Evolutionary conservation across 2,888 invertebrate species (phyloP).

Genomic region (Steromphala cineraria): DNA sequence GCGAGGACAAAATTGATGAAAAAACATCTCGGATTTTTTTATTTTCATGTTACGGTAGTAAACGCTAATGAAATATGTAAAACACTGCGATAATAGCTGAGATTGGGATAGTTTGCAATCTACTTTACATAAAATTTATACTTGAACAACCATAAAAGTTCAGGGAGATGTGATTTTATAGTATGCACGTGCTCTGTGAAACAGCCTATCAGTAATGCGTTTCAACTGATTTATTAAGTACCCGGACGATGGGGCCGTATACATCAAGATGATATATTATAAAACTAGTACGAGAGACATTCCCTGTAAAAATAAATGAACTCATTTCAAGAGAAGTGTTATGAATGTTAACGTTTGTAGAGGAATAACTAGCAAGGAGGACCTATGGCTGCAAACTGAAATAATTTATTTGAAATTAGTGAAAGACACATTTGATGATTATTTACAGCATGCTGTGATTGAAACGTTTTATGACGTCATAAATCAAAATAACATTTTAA

Average conservation of each 20-base stretch:
- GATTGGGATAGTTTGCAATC: not conserved
- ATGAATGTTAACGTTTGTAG: not conserved
- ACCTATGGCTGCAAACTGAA: too few species aligned
- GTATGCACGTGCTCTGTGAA: not conserved
- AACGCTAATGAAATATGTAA: not conserved
- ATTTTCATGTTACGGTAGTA: too few species aligned
- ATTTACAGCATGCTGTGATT: too few species aligned
- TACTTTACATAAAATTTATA: not conserved
- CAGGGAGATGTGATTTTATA: not conserved
- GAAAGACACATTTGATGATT: too few species aligned
- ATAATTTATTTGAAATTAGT: too few species aligned
- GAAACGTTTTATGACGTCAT: too few species aligned
- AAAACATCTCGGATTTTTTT: too few species aligned
- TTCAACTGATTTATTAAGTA: not conserved
- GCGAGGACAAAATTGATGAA: too few species aligned
- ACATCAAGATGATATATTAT: constrained; percentile 2
- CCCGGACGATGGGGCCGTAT: not conserved
- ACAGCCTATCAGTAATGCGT: not conserved
- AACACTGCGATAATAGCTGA: not conserved
- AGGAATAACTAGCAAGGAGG: not conserved
- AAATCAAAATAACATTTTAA: too few species aligned
- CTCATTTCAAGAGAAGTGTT: not conserved
- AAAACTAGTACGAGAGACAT: not conserved
- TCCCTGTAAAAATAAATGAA: not conserved
- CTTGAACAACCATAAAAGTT: not conserved